These are phyloP conservation scores for Drosophila takahashii DNA, from an alignment of 1,140 invertebrate genomes.

Conservation along the genomic window DNA sequence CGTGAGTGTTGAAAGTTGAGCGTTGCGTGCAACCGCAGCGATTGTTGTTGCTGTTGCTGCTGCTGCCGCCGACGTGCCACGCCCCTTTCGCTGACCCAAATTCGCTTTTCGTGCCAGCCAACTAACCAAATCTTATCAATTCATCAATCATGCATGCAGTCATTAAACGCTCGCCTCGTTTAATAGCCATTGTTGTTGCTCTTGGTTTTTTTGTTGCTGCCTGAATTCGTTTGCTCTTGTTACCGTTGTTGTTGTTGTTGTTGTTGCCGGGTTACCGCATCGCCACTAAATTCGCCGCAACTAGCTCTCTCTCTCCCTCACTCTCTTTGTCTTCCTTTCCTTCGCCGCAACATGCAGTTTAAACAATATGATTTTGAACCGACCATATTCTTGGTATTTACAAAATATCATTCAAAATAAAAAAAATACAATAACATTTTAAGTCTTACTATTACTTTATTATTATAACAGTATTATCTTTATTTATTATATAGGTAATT, in stretches of 20 bases:
- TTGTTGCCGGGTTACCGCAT: slow-evolving; percentile 48
- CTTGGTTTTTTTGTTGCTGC: slow-evolving; percentile 5
- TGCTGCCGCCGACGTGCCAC: slow-evolving; percentile 44
- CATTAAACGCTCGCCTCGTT: slow-evolving; percentile 61
- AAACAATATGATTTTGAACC: not conserved
- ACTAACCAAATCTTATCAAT: slow-evolving; percentile 72
- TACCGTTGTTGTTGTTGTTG: slow-evolving; percentile 13
- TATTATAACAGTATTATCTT: too few species aligned
- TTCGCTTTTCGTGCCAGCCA: slow-evolving; percentile 54
- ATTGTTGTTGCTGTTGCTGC: slow-evolving; percentile 3
- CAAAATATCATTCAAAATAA: too few species aligned
- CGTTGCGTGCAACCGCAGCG: slow-evolving; percentile 47
- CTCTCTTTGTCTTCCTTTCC: not conserved
- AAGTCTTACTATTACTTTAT: too few species aligned
- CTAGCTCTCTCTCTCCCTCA: slow-evolving; percentile 14
- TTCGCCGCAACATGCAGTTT: slow-evolving; percentile 38
- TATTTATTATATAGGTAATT: too few species aligned
- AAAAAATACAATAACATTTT: too few species aligned
- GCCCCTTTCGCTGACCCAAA: slow-evolving; percentile 70
- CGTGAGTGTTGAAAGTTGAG: slow-evolving; percentile 37
- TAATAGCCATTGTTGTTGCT: slow-evolving; percentile 38
- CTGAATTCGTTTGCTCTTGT: slow-evolving; percentile 19
- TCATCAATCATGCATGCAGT: slow-evolving; percentile 80
- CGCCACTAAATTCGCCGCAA: slow-evolving; percentile 51
- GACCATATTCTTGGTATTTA: too few species aligned